Evolutionary conservation across 1,140 invertebrate species (phyloP), one percentile per base, ranked within the genome.

Genomic region (Drusus annulatus): DNA sequence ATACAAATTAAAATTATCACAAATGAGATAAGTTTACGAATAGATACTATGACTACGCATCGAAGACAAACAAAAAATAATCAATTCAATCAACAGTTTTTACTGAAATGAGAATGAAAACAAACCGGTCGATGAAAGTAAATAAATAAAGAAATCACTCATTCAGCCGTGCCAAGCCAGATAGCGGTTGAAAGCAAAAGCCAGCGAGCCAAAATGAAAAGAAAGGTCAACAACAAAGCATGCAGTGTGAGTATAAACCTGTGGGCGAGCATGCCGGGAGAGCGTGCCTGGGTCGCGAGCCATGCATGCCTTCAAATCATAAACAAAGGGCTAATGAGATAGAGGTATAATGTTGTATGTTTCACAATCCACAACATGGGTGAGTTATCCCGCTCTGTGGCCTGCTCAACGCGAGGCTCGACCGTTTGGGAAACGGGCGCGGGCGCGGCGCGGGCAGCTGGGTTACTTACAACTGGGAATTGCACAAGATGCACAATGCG

Each of bases 401-500:
- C 36, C 68, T n/a, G 51, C 8, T 45, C 36, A 45, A 45, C 13
- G 36, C 36, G 13, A 45, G 10, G 36, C 36, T 45, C 10, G 13
- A 45, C 36, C 36, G 52, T n/a, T 28, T 2, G 52, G 36, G 36
- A 13, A 0, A 0, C 36, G 4, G 13, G 45, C 71, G 51, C 19
- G 51, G 65, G 28, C 69, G 16, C 25, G 25, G 25, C 5, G 25
- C 25, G 25, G 56, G 54, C 31, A 52, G 75, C 75, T 23, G 85
- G 84, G 80, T 85, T 84, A 85, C 84, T 84, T 85, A 10, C 36
- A 45, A 45, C 36, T 79, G 77, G 85, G 84, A 83, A 84, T 90
- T 90, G n/a, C n/a, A n/a, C n/a, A n/a, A n/a, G 89, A 90, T 90
- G 88, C 88, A 90, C 90, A 91, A 91, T 90, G 89, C 88, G 87